Base-by-base conservation (phyloP, 2,113 vertebrate species). In the Bufo bufo region DNA sequence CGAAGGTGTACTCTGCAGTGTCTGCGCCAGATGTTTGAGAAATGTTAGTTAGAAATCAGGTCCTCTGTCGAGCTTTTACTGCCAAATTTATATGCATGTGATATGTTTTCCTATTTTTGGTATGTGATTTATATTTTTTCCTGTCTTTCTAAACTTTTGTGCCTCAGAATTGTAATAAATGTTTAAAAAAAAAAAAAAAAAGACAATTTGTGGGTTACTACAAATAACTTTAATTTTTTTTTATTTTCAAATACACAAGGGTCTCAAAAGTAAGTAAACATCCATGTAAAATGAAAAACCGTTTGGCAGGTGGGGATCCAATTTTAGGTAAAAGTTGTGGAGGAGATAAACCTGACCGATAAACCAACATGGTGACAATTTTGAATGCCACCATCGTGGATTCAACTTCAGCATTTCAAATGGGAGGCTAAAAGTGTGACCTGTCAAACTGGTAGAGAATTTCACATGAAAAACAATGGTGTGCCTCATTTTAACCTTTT, bases 131-230 rank as follows among this genome's bases (percentile, higher is more conserved):
- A 9, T 6, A 52, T 5, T 52, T 58, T 58, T 58, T 7, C 13
- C 13, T 61, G 17, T 61, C 19, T 17, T 59, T 13, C 56, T 59
- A 59, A 59, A 59, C 77, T 58, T 33, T 58, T 58, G 52, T 81
- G 78, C 78, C 78, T 81, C 56, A 10, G 45, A 56, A 59, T 45
- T 81, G 56, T 45, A 81, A 81, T 81, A 81, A 81, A 81, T 33
- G 33, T 81, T 58, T 45, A 61, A 58, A 45, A 59, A 1, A 43
- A 61, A 58, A 45, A 59, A 1, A 43, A 14, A 50, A 8, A 19
- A 9, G 33, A 33, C 33, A 33, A 33, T 33, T 33, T 33, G 33
- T 33, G 20, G 3, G 16, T 75, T 19, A 49, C 6, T 13, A 10
- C 5, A 20, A 63, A 59, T 66, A n/a, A 12, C 11, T 33, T 33